A percentile compares a stretch with the other conserved stretches of the same genome.
Evolutionary conservation across 2,113 vertebrate genomes (phyloP).

Genomic region (Boulengeromyrus knoepffleri): DNA sequence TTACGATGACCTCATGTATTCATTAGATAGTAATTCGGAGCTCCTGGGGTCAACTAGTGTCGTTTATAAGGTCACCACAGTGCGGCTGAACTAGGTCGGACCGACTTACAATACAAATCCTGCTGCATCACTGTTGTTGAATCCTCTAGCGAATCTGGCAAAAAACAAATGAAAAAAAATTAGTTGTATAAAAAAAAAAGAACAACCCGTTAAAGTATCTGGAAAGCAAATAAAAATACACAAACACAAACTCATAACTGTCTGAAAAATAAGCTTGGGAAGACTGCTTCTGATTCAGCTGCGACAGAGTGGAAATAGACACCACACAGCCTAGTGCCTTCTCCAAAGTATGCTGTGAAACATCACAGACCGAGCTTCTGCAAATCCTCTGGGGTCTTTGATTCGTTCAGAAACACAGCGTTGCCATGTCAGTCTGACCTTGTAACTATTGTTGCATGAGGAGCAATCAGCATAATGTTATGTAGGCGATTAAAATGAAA

Average conservation of each 20-base stretch:
- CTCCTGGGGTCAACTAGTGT: neutral
- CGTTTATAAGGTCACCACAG: neutral
- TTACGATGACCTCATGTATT: neutral
- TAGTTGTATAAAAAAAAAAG: neutral
- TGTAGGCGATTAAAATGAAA: neutral
- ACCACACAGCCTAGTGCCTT: neutral
- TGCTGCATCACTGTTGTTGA: neutral
- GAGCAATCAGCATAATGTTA: neutral
- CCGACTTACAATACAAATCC: neutral
- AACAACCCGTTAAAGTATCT: neutral
- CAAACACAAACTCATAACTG: neutral
- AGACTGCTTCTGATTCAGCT: neutral
- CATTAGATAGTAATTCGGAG: neutral
- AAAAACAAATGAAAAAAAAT: neutral
- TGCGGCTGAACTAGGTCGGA: neutral
- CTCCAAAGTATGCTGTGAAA: neutral
- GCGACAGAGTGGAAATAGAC: neutral
- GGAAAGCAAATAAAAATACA: neutral
- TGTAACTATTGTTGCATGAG: neutral
- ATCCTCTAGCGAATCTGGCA: neutral
- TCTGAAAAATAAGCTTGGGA: neutral
- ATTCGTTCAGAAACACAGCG: neutral
- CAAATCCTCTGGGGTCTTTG: neutral
- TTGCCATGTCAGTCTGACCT: neutral
- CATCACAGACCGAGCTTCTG: neutral